Percentiles rank a stretch among this genome's conserved stretches.
Conservation (phyloP, 2,888 invertebrate genomes). For the Meliscaeva auricollis region DNA sequence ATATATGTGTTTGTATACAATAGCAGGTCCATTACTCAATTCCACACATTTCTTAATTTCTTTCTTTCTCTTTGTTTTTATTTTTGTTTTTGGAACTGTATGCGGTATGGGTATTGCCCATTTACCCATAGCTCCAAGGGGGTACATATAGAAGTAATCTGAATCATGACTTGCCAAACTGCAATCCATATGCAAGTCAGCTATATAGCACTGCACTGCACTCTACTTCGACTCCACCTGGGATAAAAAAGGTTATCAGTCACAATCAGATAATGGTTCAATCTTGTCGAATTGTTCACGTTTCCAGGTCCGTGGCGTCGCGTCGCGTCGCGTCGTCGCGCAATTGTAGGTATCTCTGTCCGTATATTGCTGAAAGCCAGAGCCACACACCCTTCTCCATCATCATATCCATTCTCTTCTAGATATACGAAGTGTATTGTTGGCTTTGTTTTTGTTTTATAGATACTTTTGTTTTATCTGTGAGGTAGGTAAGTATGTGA, state of each 20-base stretch:
- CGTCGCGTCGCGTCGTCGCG: not conserved
- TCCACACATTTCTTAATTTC: conserved; percentile 75
- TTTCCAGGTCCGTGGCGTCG: conserved; percentile 67
- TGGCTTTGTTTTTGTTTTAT: conserved; percentile 33
- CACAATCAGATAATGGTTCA: conserved; percentile 83
- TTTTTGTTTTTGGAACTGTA: conserved; percentile 21
- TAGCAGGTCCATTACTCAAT: conserved; percentile 69
- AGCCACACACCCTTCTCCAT: conserved; percentile 70
- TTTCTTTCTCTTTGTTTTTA: conserved; percentile 25
- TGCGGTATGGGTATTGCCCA: conserved; percentile 35
- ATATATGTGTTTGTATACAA: not conserved
- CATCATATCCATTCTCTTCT: conserved; percentile 19
- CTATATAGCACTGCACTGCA: too few species aligned
- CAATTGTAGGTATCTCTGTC: conserved; percentile 25
- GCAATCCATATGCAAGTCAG: conserved; percentile 67
- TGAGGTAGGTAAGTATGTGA: conserved; percentile 69
- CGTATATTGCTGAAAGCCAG: not conserved
- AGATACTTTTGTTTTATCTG: conserved; percentile 47
- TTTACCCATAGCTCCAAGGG: conserved; percentile 71
- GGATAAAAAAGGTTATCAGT: conserved; percentile 81
- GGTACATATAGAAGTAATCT: conserved; percentile 52
- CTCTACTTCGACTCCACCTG: conserved; percentile 74
- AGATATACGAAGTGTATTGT: conserved; percentile 48
- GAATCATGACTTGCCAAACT: conserved; percentile 76
- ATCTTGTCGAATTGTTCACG: conserved; percentile 79